Base-by-base conservation (phyloP, 2,888 invertebrate species). In the Frankliniella fusca region DNA sequence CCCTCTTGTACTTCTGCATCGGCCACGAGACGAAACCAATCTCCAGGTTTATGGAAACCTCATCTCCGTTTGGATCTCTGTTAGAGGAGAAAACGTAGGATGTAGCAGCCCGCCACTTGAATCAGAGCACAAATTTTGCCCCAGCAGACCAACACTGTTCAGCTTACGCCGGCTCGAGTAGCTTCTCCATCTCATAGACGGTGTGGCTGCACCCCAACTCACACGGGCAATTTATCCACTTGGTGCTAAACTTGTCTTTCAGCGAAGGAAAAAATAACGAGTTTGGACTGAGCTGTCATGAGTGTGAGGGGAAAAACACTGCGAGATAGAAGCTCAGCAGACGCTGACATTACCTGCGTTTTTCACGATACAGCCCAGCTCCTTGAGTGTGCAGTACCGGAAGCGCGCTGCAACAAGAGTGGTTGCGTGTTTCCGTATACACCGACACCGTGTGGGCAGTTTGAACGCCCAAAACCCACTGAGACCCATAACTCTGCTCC, bases 11-110 rank as follows among this genome's bases (percentile, higher is more conserved):
- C 7, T 93, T 90, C 48, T 94, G 92, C 91, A 92, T 92, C 0
- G 94, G 94, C 94, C 94, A 95, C 0, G 94, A 94, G 0, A 93
- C 92, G 86, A 94, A 94, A 87, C 93, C 91, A 0, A 91, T 89
- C 86, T 92, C 92, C 83, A 93, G 87, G 0, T 38, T 38, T 38
- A 38, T 38, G 38, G 38, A 38, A 38, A 38, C 38, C 38, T 38
- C 38, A 38, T 38, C 38, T 38, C 38, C 38, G 38, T 38, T 38
- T 38, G 38, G 38, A 38, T 38, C 38, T 38, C 38, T 38, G 38
- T 38, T 38, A 3, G 38, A 38, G 5, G 38, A 38, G 38, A 38
- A 38, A 38, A 38, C 38, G 5, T 89, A 87, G 27, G 38, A 38
- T 38, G 5, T 38, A 83, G 83, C 20, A 84, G 83, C 54, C 81